Base-by-base conservation (phyloP, 2,113 vertebrate genomes). In the Trinectes maculatus region DNA sequence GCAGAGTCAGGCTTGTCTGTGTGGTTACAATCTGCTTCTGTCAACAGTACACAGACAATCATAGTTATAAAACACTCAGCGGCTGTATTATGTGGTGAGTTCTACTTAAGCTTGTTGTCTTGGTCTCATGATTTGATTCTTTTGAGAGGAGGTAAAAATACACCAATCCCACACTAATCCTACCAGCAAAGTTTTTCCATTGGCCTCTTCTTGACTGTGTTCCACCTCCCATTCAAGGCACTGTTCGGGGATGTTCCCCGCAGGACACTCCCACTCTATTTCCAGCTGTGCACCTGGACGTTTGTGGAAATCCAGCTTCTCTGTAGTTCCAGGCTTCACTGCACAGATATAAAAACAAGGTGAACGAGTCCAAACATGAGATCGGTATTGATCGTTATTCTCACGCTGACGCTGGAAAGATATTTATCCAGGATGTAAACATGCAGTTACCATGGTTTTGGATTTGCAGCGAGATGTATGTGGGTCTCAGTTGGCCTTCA, bases 171-270 rank as follows among this genome's bases (percentile, higher is more conserved):
- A 10, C 3, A 6, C 4, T 1, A 48, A n/a, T n/a, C 58, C n/a
- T 77, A 90, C 89, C 68, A 0, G 1, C 37, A 21, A 0, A 4
- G 2, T 40, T 58, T 75, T 71, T 11, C 71, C 62, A 28, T 65
- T 59, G 24, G 29, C 18, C 24, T 22, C 46, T 8, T 70, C 90
- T 91, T 53, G 89, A 15, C 1, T 43, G 44, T 62, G 69, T 33
- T 93, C 79, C 51, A 97, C 74, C 81, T 97, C 92, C 10, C 95
- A 97, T 76, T 94, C 90, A 5, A 96, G 85, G 74, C 96, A 98
- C 1, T 90, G 85, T 0, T 33, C 39, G 0, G 94, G 92, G 0
- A 92, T 59, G 0, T 29, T 80, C 0, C 93, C 91, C 0, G 3
- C 53, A 0, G 94, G 93, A 0, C 78, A 26, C 1, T 57, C 87